Conservation (phyloP, 1,140 invertebrate genomes). For the Megalonaias nervosa region DNA sequence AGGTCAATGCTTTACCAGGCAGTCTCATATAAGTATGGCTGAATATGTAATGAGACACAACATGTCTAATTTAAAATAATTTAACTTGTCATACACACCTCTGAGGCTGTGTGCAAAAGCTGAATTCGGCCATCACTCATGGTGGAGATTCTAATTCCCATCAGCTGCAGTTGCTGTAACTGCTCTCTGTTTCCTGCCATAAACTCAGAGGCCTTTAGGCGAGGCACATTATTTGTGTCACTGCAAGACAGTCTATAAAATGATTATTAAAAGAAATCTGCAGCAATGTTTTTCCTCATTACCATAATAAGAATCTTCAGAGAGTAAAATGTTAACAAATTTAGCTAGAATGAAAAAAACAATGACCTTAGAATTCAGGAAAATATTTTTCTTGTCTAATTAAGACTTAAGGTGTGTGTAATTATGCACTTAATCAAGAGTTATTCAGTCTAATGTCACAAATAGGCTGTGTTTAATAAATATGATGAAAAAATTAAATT, state of each 20-base stretch:
- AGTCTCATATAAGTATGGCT: no score
- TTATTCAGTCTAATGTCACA: no score
- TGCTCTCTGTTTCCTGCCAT: constrained; percentile 91
- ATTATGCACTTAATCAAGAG: no score
- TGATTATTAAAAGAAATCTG: neutral
- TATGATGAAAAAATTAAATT: no score
- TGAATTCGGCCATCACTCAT: constrained; percentile 92
- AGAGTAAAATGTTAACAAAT: no score
- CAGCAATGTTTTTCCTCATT: neutral
- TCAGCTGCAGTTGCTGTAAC: constrained; percentile 85
- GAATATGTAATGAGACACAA: neutral
- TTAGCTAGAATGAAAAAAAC: no score
- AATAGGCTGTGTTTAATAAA: no score
- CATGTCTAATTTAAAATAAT: neutral
- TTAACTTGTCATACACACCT: constrained; percentile 59
- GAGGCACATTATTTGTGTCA: constrained; percentile 69
- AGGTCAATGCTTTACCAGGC: no score
- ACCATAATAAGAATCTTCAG: no score
- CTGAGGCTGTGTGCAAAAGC: constrained; percentile 81
- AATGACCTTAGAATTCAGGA: no score
- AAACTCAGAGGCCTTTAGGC: constrained; percentile 73
- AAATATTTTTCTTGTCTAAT: no score
- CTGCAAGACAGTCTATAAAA: neutral
- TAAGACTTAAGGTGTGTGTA: no score
- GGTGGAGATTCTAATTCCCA: constrained; percentile 95